Evolutionary conservation across 1,140 invertebrate genomes (phyloP), one percentile per base, ranked within the genome.

Genomic region (Apis cerana): DNA sequence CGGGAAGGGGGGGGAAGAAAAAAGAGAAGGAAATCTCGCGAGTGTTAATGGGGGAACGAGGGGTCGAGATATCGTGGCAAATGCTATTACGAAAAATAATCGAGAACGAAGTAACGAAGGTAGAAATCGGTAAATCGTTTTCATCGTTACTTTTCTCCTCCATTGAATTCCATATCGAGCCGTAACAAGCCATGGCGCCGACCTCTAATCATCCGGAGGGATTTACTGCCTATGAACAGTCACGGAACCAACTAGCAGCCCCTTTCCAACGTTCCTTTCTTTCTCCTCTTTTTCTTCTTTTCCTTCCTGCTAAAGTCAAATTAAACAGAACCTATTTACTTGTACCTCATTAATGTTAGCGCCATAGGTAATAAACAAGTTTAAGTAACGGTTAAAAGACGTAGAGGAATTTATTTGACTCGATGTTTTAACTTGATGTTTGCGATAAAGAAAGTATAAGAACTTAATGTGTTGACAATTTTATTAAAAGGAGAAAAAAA

Each of bases 101-200:
- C 12, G 27, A 43, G 13, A 68, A 76, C 58, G n/a, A 48, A 54
- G 67, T 74, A 74, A 23, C 58, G 62, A 64, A 48, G 69, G 61
- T 62, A 68, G 68, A 79, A 75, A 75, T 50, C 17, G 75, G 69
- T 88, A 84, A 27, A 88, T 86, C 84, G 65, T 70, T 72, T 77
- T 81, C 70, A 67, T 81, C 80, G 84, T 77, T 81, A 69, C 52
- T 84, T 68, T 75, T 84, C 59, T 56, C 72, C 56, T 84, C 83
- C 79, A 86, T 86, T 86, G 85, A 86, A 86, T 86, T 86, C 79
- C 83, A 78, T 85, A 86, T 86, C 79, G 83, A 56, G 74, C 33
- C 33, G 85, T 86, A 86, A 86, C 85, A 85, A 86, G 85, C 70
- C 78, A 61, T 79, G 64, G 43, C 72, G 74, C 85, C 85, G 85